Evolutionary conservation across 1,140 invertebrate species (phyloP).

Genomic region (Cherax quadricarinatus): DNA sequence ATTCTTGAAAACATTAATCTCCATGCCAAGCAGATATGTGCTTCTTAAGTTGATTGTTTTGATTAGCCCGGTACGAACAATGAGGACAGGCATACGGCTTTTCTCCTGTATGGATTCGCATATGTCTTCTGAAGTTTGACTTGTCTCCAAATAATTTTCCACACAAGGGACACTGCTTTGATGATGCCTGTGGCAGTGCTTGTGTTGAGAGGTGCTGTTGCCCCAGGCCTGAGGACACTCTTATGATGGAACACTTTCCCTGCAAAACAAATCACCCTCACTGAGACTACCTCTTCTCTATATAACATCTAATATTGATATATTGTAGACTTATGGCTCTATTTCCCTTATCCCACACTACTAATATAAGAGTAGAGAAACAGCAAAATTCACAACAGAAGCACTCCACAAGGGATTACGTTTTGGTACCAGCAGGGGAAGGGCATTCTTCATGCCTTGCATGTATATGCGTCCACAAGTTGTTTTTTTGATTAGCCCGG

Average conservation of each 20-base stretch:
- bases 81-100: constrained; percentile 81
- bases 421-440: not conserved
- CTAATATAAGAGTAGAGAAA: not conserved
- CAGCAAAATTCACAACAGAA: not conserved
- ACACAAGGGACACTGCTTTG: constrained; percentile 61
- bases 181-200: constrained; percentile 79
- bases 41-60: constrained; percentile 65
- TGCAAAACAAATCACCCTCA: constrained; percentile 54
- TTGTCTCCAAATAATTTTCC: constrained; percentile 62
- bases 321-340: not conserved
- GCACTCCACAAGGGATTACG: not conserved
- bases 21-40: constrained; percentile 7
- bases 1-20: not conserved
- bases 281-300: constrained; percentile 19
- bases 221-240: constrained; percentile 27
- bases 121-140: constrained; percentile 62
- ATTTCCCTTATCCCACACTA: not conserved
- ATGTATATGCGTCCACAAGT: constrained; percentile 47
- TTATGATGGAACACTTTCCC: constrained; percentile 47
- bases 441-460: constrained; percentile 14
- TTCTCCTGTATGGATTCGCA: constrained; percentile 73
- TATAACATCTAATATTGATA: not conserved
- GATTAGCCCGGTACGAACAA: constrained; percentile 80
- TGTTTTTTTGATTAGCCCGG: constrained; percentile 78
- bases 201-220: constrained; percentile 21